Evolutionary conservation across 2,888 invertebrate species (phyloP), one percentile per base, ranked within the genome.

Genomic region (Anagyrus pseudococci): DNA sequence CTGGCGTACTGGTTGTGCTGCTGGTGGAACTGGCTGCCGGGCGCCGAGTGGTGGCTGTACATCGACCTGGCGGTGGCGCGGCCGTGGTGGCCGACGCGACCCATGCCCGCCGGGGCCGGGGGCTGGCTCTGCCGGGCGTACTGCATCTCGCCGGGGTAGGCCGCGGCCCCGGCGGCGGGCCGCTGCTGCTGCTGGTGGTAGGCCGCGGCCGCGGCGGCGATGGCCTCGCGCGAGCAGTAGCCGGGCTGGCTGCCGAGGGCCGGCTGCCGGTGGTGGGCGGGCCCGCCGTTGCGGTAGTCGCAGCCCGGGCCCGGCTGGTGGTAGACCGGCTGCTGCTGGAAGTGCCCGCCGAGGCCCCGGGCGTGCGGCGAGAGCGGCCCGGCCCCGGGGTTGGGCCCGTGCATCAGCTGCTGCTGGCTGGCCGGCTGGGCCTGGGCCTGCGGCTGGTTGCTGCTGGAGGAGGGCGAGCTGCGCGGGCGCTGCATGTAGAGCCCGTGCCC

Each of bases 401-500:
- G 43, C 4, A 43, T 2, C 2, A 37, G 33, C 2, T 8, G 17
- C 29, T 25, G 49, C 1, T 49, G 19, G 17, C 7, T n/a, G 3
- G 33, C 33, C 3, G n/a, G n/a, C n/a, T n/a, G n/a, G n/a, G n/a
- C n/a, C n/a, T n/a, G n/a, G n/a, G n/a, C n/a, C 13, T 33, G 33
- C 33, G 8, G 85, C 7, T 6, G 17, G 25, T 8, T 23, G 22
- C n/a, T 86, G 4, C 86, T 88, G 37, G 88, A 88, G 0, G 89
- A 89, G 0, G 90, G 90, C 2, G 90, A 90, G 10, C 89, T 88
- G 66, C 89, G 83, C 13, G 85, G 84, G 70, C 84, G 72, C 58
- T 84, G 84, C 67, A 88, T 87, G 67, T 75, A 75, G 17, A 75
- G 73, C 8, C 75, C 67, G 41, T 74, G 70, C 17, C n/a, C n/a